phyloP scores from a whole-genome alignment of 2,113 vertebrate species.

The Pomatorhinus ruficollis region DNA sequence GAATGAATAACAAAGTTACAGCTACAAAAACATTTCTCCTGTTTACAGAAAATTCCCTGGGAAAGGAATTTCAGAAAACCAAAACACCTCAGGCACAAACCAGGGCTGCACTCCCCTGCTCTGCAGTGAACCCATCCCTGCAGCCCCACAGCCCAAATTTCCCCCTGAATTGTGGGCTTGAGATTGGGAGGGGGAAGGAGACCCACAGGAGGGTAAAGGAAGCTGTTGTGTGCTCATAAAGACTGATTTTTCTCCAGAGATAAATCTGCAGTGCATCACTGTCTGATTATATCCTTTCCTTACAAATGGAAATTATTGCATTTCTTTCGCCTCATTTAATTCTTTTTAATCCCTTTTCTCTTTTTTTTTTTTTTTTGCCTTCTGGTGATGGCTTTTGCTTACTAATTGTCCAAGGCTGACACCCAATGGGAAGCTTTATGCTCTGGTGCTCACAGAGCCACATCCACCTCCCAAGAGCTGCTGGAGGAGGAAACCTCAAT shows the following conservation, averaged over 20 bases:
- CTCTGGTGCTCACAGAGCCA: not conserved
- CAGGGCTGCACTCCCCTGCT: not conserved
- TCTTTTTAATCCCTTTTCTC: conserved; percentile 37
- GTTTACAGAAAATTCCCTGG: too few species aligned
- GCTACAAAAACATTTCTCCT: too few species aligned
- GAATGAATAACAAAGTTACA: too few species aligned
- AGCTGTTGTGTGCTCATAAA: conserved; percentile 22
- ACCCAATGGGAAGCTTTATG: not conserved
- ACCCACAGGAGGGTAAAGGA: not conserved
- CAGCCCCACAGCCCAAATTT: not conserved
- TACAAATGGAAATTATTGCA: conserved; percentile 70
- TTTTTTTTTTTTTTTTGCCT: not conserved
- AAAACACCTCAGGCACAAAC: too few species aligned
- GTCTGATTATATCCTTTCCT: conserved; percentile 43
- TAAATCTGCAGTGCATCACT: conserved; percentile 50
- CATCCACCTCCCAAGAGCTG: not conserved
- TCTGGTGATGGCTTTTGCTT: conserved; percentile 31
- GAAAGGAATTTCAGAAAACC: too few species aligned
- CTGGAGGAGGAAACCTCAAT: not conserved
- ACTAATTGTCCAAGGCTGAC: conserved; percentile 48
- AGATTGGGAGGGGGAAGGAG: not conserved
- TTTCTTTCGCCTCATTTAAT: conserved; percentile 70
- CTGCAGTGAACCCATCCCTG: conserved; percentile 1
- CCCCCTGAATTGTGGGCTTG: not conserved
- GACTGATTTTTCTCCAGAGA: conserved; percentile 33